Evolutionary conservation across 1,140 invertebrate species (phyloP).

Genomic region (Asobara japonica): DNA sequence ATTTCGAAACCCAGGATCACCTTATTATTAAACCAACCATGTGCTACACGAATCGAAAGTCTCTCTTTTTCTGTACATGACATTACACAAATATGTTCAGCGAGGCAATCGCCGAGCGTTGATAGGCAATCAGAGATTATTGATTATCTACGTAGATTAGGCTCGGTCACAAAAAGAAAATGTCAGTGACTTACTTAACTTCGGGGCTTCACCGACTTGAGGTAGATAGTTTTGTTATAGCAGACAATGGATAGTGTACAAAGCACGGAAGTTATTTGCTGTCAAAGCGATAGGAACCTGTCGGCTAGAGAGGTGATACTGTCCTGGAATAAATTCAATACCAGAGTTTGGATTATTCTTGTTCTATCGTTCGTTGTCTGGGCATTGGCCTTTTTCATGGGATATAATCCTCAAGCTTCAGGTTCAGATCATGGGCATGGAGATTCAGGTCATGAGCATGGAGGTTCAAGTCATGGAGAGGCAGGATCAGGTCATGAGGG

Average conservation of each 20-base stretch:
- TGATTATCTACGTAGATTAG: no score
- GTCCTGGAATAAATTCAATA: constrained; percentile 49
- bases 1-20: no score
- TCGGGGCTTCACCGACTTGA: background rate
- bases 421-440: background rate
- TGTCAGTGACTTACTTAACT: background rate
- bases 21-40: no score
- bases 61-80: no score
- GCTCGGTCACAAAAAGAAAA: background rate
- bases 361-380: constrained; percentile 43
- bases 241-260: background rate
- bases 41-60: no score
- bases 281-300: background rate
- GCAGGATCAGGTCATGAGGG: no score
- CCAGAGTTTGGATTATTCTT: constrained; percentile 30
- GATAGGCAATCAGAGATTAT: no score
- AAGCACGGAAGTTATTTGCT: constrained; percentile 34
- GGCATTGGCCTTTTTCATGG: constrained; percentile 39
- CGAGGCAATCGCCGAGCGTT: no score
- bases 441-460: background rate
- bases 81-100: no score
- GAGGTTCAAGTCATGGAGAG: background rate
- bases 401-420: constrained; percentile 20
- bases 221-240: background rate
- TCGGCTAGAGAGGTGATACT: constrained; percentile 39